Base-by-base conservation (phyloP, 2,888 invertebrate species). In the Polydrusus cervinus region DNA sequence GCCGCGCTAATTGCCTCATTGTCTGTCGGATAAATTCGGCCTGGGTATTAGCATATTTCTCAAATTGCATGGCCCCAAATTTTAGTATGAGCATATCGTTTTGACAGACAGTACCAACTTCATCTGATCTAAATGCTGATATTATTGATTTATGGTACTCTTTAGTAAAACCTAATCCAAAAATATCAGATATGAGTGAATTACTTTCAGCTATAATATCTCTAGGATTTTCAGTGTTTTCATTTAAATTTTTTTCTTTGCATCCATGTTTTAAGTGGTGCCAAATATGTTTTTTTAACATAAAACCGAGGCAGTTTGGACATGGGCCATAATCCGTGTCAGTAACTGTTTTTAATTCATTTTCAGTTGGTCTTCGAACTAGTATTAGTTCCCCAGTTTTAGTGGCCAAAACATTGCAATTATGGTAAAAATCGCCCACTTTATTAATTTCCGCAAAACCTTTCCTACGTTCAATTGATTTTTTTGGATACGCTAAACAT, bases 291-390 rank as follows among this genome's bases (percentile, higher is more conserved):
- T 45, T 66, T n/a, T 77, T 77, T 25, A 66, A 7, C 67, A 74
- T 71, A 57, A 77, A 77, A 18, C 77, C 74, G 7, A 77, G 51
- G 64, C 74, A 77, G 30, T 74, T 55, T 1, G 77, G 74, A 55
- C 71, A 77, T 11, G 74, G 77, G 10, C 77, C 74, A 67, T 74
- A 77, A 51, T 74, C 77, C 30, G 20, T 47, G 55, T 71, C 66
- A 49, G 38, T 68, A 55, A 64, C 13, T 40, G 53, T 55, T 20
- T 62, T 40, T 72, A 14, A 38, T 62, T 74, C 77, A 49, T 62
- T 30, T 55, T 55, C 49, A 8, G 43, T 71, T 38, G 74, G 71
- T 65, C 69, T 61, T 25, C 70, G 69, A 61, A 65, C 57, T 64
- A 74, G 69, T 14, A 76, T 67, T 25, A 77, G 55, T 61, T 77